Percentiles rank a stretch among this genome's conserved stretches.
phyloP scores from a whole-genome alignment of 1,140 invertebrate species.

The Drosophila willistoni region DNA sequence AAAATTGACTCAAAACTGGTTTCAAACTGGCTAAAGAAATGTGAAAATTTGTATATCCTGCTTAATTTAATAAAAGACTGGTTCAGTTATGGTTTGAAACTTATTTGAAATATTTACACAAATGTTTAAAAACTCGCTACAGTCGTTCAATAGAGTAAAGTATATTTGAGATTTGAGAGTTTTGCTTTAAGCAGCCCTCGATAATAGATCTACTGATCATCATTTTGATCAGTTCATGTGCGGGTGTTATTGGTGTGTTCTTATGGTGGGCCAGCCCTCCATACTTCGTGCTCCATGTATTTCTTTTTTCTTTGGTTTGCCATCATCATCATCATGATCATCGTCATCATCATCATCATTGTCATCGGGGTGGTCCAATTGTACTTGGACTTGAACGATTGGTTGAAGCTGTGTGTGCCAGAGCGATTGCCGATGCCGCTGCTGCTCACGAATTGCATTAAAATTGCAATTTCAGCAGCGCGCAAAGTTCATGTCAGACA shows the following conservation, averaged over 20 bases:
- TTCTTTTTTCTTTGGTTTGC: slow-evolving; percentile 7
- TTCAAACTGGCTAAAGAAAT: neutral
- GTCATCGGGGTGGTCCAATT: slow-evolving; percentile 74
- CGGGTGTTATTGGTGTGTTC: slow-evolving; percentile 30
- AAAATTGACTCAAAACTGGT: neutral
- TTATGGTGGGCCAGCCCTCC: slow-evolving; percentile 4
- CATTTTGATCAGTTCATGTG: slow-evolving; percentile 37
- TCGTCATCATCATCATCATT: slow-evolving; percentile 5
- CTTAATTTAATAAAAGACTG: neutral
- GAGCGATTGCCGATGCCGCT: slow-evolving; percentile 21
- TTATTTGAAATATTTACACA: neutral
- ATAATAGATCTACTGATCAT: slow-evolving; percentile 39
- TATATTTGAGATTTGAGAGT: neutral
- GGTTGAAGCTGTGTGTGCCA: slow-evolving; percentile 43
- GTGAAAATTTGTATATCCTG: neutral
- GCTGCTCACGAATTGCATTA: slow-evolving; percentile 82
- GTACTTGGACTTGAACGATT: slow-evolving; percentile 80
- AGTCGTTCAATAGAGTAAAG: neutral
- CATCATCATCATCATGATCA: slow-evolving; percentile 14
- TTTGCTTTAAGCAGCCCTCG: slow-evolving; percentile 18
- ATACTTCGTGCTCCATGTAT: slow-evolving; percentile 2
- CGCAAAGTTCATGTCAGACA: slow-evolving; percentile 82
- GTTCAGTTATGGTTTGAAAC: neutral
- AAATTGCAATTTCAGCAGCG: slow-evolving; percentile 82
- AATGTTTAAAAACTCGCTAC: neutral